Evolutionary conservation across 2,888 invertebrate species (phyloP), one percentile per base, ranked within the genome.

Genomic region (Muscina levida): DNA sequence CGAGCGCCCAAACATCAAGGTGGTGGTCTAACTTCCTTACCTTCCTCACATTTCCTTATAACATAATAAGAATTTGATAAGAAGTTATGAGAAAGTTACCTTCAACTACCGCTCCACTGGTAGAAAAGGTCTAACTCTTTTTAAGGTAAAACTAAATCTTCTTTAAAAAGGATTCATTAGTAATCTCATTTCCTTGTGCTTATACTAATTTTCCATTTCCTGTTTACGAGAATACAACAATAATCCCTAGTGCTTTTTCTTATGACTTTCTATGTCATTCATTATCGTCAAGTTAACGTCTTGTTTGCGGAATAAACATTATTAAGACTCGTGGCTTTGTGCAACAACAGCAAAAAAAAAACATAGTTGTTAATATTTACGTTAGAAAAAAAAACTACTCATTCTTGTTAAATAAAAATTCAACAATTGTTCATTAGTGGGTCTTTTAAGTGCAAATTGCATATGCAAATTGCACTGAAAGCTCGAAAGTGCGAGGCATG

Each of bases 21-120:
- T 46, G 75, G 80, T 73, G 77, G 80, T 77, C 77, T 62, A 62
- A 19, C 42, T 39, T 39, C 11, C 17, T 19, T 51, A 3, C 26
- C 57, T 1, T 24, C 1, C 3, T 31, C 57, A 26, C 15, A 13
- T 26, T 26, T 56, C 3, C 57, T 11, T n/a, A n/a, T n/a, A n/a
- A n/a, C n/a, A n/a, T n/a, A 22, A 17, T 13, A 26, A 4, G 39
- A 59, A 59, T 39, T 37, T 77, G 77, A 77, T 80, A 73, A 80
- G 51, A 77, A 59, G 48, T 67, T 65, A 66, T 77, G 57, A 13
- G 68, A 42, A 42, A 62, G 22, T 39, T 42, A 39, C 37, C 31
- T 57, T n/a, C n/a, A 19, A 46, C 15, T 15, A 19, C 19, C 15
- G 15, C 15, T n/a, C n/a, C 31, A 31, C 3, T 5, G 31, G 8